Evolutionary conservation across 2,888 invertebrate species (phyloP), one percentile per base, ranked within the genome.

Genomic region (Sisyra nigra): DNA sequence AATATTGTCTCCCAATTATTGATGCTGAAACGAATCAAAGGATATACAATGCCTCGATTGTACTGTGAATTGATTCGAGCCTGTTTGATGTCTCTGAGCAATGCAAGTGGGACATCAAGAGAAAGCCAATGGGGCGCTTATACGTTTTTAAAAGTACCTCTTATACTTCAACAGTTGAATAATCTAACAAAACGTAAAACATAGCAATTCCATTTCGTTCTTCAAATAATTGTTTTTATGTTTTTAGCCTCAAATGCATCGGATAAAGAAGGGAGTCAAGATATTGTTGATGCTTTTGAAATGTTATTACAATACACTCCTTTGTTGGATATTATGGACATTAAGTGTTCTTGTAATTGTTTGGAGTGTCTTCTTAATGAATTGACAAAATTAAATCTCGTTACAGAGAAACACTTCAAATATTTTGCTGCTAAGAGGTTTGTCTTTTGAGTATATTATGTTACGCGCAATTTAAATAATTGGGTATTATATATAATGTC

Each of bases 121-220:
- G 91, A 92, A 54, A 80, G 89, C 3, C 76, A 89, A 53, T 93
- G 93, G 91, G 88, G 89, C 10, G 91, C 93, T 8, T 92, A 93
- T 57, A 86, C 87, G 1, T 93, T 92, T 57, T 70, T 94, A 7
- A 93, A 93, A 68, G 76, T 93, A 41, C 88, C 89, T 1, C 78
- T 81, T 54, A 76, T 88, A 38, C 69, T 91, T 37, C 75, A 78
- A 45, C 75, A 79, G 48, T 59, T 85, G 36, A 76, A 80, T 50
- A 68, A 68, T 30, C 58, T 69, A 34, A 69, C 71, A 49, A 68
- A 72, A 35, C 69, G 71, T 51, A 55, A 60, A 57, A 48, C 15
- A 11, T 34, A 46, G n/a, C n/a, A n/a, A n/a, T n/a, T n/a, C n/a
- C n/a, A n/a, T n/a, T n/a, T n/a, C n/a, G n/a, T n/a, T 32, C 2